These are phyloP conservation scores for Carduelis carduelis DNA, from an alignment of 2,797 vertebrate species.

Conservation along the genomic window DNA sequence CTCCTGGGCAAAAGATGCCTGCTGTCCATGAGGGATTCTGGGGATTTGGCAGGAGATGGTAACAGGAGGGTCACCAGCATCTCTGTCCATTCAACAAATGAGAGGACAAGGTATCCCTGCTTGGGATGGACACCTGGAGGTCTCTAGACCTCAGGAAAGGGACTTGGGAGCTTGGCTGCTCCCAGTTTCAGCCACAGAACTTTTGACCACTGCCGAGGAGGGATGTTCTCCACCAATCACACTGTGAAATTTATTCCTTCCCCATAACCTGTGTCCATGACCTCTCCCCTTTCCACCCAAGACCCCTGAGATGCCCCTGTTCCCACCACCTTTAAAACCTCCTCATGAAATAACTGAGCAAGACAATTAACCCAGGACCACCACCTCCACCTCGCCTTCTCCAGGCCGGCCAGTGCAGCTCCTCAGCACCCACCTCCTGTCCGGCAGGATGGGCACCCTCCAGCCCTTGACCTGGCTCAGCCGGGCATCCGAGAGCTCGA, in stretches of 20 bases:
- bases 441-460: conserved; percentile 95
- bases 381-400: background rate
- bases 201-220: background rate
- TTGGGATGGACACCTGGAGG: background rate
- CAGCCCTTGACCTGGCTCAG: conserved; percentile 98
- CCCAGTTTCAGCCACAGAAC: background rate
- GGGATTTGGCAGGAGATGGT: background rate
- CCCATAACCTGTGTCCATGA: background rate
- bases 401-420: accelerated
- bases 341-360: background rate
- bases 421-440: conserved; percentile 81
- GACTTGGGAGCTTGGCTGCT: background rate
- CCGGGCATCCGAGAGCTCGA: conserved; percentile 88
- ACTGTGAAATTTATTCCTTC: background rate
- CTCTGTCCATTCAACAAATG: background rate
- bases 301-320: background rate
- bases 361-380: background rate
- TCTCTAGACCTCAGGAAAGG: background rate
- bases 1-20: background rate
- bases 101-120: background rate
- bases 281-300: background rate
- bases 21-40: background rate
- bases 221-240: background rate
- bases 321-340: background rate
- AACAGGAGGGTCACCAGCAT: background rate